Percentiles rank a stretch among this genome's conserved stretches.
phyloP scores from a whole-genome alignment of 2,888 invertebrate species.

The Eupeodes luniger region DNA sequence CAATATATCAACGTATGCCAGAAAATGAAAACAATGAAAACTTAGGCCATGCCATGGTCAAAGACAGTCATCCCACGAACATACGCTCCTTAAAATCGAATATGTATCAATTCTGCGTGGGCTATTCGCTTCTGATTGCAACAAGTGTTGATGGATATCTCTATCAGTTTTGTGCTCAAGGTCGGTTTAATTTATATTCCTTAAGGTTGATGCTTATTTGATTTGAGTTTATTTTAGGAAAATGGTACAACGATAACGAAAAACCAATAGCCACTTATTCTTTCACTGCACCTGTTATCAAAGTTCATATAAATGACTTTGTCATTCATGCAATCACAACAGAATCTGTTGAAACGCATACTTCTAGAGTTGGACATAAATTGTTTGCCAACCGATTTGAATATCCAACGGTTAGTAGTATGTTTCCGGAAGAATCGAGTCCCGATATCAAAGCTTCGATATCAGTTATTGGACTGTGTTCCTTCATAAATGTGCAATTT shows the following conservation, averaged over 20 bases:
- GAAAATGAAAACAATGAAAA: slow-evolving; percentile 77
- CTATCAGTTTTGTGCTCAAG: slow-evolving; percentile 87
- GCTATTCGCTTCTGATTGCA: slow-evolving; percentile 83
- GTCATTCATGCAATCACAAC: slow-evolving; percentile 90
- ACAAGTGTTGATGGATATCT: slow-evolving; percentile 89
- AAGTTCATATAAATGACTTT: slow-evolving; percentile 88
- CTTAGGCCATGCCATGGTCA: slow-evolving; percentile 78
- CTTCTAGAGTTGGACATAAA: slow-evolving; percentile 87
- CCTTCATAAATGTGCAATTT: slow-evolving; percentile 83
- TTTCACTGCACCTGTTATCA: slow-evolving; percentile 89
- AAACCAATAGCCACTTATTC: slow-evolving; percentile 88
- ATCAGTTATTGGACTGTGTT: slow-evolving; percentile 82
- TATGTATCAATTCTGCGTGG: slow-evolving; percentile 86
- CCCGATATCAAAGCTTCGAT: slow-evolving; percentile 82
- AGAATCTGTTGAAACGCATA: slow-evolving; percentile 91
- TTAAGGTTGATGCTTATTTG: not conserved
- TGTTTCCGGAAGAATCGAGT: slow-evolving; percentile 83
- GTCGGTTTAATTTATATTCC: slow-evolving; percentile 75
- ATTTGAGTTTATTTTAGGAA: slow-evolving; percentile 77
- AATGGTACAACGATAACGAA: slow-evolving; percentile 84
- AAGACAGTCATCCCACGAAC: slow-evolving; percentile 73
- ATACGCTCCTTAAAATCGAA: slow-evolving; percentile 85
- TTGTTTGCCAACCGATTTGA: slow-evolving; percentile 85
- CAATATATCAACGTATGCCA: slow-evolving; percentile 82
- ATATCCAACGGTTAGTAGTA: slow-evolving; percentile 81